These are phyloP conservation scores for Lithophane semibrunnea DNA, from an alignment of 2,888 invertebrate genomes.

Conservation along the genomic window DNA sequence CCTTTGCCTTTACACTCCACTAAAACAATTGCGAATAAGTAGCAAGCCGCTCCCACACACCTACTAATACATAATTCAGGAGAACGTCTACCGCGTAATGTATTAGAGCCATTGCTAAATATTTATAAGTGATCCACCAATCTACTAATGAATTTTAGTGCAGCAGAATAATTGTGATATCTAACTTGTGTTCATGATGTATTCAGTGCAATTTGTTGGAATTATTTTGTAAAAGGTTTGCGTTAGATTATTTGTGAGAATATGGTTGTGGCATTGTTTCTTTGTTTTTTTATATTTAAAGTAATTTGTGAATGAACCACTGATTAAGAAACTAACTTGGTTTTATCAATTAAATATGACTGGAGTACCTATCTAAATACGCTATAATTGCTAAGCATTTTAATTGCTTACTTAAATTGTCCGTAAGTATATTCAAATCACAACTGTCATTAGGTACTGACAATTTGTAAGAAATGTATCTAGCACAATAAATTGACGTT, in stretches of 20 bases:
- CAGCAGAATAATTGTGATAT: slow-evolving; percentile 42
- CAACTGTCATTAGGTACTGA: too few species aligned
- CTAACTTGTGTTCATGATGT: slow-evolving; percentile 37
- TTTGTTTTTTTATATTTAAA: background rate
- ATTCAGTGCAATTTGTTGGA: slow-evolving; percentile 36
- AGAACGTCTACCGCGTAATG: slow-evolving; percentile 79
- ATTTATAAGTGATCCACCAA: slow-evolving; percentile 78
- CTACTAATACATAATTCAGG: slow-evolving; percentile 80
- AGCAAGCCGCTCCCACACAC: slow-evolving; percentile 36
- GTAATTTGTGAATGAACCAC: background rate
- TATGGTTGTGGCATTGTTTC: background rate
- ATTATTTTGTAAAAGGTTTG: slow-evolving; percentile 11
- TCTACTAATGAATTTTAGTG: slow-evolving; percentile 50
- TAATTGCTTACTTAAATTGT: too few species aligned
- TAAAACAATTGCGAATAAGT: slow-evolving; percentile 39
- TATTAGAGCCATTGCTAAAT: slow-evolving; percentile 83
- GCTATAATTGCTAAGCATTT: too few species aligned
- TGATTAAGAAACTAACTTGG: background rate
- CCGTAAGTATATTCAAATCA: too few species aligned
- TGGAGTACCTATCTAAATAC: too few species aligned
- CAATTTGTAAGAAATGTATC: too few species aligned
- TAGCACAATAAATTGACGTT: background rate
- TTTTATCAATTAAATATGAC: background rate
- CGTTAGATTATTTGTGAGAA: background rate
- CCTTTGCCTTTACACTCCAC: slow-evolving; percentile 7